phyloP scores from a whole-genome alignment of 1,140 invertebrate genomes.

The Bombus superbus region DNA sequence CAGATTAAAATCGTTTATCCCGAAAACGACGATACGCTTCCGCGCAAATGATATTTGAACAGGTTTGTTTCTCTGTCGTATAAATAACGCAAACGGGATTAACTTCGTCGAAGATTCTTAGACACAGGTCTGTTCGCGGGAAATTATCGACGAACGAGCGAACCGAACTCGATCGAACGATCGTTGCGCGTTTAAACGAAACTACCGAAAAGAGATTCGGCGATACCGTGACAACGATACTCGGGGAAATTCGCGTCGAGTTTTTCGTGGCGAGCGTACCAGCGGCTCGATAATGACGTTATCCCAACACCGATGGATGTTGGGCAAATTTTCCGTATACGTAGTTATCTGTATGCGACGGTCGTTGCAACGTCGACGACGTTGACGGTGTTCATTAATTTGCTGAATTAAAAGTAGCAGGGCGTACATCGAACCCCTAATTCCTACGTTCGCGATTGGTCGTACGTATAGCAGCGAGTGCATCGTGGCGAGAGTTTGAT shows the following conservation, averaged over 20 bases:
- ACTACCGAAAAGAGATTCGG: not conserved
- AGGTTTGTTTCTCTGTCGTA: not conserved
- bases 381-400: constrained; percentile 69
- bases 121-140: not conserved
- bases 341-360: constrained; percentile 50
- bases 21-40: not conserved
- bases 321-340: constrained; percentile 50
- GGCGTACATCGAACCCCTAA: constrained; percentile 62
- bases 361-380: constrained; percentile 53
- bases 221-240: not conserved
- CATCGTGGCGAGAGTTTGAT: constrained; percentile 36
- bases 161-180: not conserved
- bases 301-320: constrained; percentile 42
- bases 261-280: constrained; percentile 32
- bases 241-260: constrained; percentile 7
- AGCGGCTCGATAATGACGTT: constrained; percentile 55
- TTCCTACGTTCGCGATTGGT: constrained; percentile 61
- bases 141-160: not conserved
- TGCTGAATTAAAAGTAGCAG: constrained; percentile 51
- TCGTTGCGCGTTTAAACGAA: not conserved
- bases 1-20: not conserved
- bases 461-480: constrained; percentile 52
- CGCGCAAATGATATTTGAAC: not conserved
- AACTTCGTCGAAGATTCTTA: not conserved
- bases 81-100: not conserved